Conservation (phyloP, 2,113 vertebrate species). For the Tetrao urogallus region DNA sequence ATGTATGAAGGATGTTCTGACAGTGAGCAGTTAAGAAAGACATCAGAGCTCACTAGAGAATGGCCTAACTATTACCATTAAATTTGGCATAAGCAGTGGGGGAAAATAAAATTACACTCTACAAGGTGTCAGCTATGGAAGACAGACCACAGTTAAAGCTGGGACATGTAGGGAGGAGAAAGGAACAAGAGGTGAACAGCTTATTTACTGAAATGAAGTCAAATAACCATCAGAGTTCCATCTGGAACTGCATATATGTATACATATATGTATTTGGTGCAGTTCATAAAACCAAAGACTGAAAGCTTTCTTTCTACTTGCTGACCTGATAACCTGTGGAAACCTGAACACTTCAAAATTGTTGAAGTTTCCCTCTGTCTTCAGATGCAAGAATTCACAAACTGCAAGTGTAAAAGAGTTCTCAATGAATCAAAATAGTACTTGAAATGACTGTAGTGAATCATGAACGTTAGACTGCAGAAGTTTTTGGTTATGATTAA, state of each 20-base stretch:
- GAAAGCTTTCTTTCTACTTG: neutral
- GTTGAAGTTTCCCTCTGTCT: neutral
- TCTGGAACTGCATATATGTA: neutral
- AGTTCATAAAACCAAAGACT: neutral
- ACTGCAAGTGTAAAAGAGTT: neutral
- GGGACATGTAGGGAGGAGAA: neutral
- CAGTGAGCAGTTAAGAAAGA: neutral
- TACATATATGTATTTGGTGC: neutral
- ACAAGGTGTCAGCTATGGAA: neutral
- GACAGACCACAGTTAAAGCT: neutral
- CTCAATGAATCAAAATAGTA: neutral
- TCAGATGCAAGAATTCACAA: neutral
- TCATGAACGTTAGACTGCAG: neutral
- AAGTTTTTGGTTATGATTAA: neutral
- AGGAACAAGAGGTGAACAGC: neutral
- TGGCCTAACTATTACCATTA: neutral
- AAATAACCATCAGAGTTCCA: neutral
- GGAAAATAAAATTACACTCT: neutral
- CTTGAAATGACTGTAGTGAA: neutral
- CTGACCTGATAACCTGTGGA: neutral
- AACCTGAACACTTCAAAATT: neutral
- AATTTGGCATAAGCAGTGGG: fast-evolving
- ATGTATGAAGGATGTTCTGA: neutral
- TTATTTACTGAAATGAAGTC: neutral
- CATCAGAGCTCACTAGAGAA: neutral